These are phyloP conservation scores for Arctocebus calabarensis DNA, from an alignment of 2,797 vertebrate genomes.

Conservation along the genomic window DNA sequence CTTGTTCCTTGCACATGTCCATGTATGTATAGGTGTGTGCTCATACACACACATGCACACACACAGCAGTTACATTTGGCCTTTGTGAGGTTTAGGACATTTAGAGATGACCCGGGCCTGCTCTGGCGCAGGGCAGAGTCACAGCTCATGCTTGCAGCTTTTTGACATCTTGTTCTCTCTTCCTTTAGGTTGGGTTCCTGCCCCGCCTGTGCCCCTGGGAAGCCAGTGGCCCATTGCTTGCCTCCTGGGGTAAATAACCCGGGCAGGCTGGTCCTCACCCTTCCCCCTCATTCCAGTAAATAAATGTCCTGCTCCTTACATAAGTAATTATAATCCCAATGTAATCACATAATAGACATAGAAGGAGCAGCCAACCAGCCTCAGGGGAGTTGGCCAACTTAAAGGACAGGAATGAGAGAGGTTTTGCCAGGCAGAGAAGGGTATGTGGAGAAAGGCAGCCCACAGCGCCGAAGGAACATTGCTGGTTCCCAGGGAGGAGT, in stretches of 20 bases:
- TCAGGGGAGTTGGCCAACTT: constrained; percentile 48
- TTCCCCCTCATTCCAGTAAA: constrained; percentile 48
- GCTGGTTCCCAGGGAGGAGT: not conserved
- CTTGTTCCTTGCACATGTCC: not conserved
- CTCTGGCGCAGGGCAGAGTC: not conserved
- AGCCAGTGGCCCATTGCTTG: not conserved
- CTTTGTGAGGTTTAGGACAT: not conserved
- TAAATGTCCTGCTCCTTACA: constrained; percentile 60
- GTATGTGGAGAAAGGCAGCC: not conserved
- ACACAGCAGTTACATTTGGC: not conserved
- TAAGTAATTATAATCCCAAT: constrained; percentile 68
- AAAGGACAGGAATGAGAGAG: constrained; percentile 50
- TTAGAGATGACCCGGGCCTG: not conserved
- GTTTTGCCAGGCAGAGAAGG: not conserved
- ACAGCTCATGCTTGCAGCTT: not conserved
- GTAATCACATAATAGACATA: constrained; percentile 66
- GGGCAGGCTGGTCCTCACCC: not conserved
- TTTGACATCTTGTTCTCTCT: not conserved
- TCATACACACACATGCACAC: rapidly evolving
- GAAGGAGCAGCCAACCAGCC: constrained; percentile 25
- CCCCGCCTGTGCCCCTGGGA: not conserved
- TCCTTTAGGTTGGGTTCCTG: not conserved
- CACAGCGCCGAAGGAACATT: not conserved
- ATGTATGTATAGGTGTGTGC: no score
- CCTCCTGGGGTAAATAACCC: not conserved